Conservation (phyloP, 2,888 invertebrate genomes). For the Chydorus sphaericus region DNA sequence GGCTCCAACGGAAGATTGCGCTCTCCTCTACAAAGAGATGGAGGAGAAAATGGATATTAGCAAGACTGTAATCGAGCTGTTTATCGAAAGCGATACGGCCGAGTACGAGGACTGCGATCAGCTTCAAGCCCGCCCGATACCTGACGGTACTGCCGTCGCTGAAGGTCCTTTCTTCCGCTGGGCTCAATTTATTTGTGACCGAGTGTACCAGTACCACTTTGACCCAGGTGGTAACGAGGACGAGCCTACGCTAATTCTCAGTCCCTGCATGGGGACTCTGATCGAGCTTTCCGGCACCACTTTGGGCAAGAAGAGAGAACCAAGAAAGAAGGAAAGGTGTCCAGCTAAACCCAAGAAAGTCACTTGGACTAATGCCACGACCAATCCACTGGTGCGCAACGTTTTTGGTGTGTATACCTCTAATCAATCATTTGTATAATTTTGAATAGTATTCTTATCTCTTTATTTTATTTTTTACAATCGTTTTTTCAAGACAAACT, state of each 20-base stretch:
- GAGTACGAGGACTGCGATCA: constrained; percentile 61
- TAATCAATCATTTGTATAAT: too few relatives aligned
- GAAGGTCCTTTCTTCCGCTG: constrained; percentile 60
- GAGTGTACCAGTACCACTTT: constrained; percentile 38
- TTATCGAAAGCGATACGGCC: constrained; percentile 46
- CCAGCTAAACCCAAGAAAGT: constrained; percentile 32
- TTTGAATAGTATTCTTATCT: too few relatives aligned
- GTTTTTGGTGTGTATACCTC: too few relatives aligned
- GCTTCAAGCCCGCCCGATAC: constrained; percentile 32
- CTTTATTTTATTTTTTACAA: too few relatives aligned
- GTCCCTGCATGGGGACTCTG: constrained; percentile 57
- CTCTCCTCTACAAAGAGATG: constrained; percentile 50
- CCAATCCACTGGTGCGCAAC: constrained; percentile 56
- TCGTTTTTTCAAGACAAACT: too few relatives aligned
- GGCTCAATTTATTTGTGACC: constrained; percentile 68
- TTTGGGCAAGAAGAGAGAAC: constrained; percentile 40
- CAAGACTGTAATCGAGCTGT: constrained; percentile 63
- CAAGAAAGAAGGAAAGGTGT: constrained; percentile 35
- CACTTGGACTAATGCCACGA: constrained; percentile 58
- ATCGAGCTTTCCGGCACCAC: constrained; percentile 62
- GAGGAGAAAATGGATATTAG: constrained; percentile 61
- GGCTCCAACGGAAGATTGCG: constrained; percentile 53
- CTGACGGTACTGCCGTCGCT: constrained; percentile 37
- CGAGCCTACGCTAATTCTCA: constrained; percentile 48
- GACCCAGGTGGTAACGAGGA: constrained; percentile 39